These are phyloP conservation scores for Apomyelois bistriatella DNA, from an alignment of 2,888 invertebrate species.

Conservation along the genomic window DNA sequence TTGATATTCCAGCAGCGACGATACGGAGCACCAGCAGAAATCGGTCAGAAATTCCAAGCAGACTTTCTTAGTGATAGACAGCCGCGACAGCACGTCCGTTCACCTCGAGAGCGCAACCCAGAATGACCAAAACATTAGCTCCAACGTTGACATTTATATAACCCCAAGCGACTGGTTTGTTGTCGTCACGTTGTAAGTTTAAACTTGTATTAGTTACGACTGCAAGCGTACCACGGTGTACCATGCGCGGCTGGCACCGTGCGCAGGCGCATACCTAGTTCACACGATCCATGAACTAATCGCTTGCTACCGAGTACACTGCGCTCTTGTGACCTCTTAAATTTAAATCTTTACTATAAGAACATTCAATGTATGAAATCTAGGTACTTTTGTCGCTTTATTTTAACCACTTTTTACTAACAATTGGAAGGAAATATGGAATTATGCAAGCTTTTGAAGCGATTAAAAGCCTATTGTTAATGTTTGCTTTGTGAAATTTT, in stretches of 20 bases:
- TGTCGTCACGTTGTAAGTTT: slow-evolving; percentile 5
- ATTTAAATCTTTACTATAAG: not conserved
- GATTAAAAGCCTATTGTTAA: slow-evolving; percentile 10
- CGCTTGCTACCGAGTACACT: not conserved
- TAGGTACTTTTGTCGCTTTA: not conserved
- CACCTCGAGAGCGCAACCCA: no score
- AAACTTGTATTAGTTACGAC: slow-evolving; percentile 5
- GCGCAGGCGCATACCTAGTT: slow-evolving; percentile 31
- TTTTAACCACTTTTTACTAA: slow-evolving; percentile 20
- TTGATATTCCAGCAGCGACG: no score
- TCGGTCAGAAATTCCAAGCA: no score
- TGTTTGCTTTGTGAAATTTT: slow-evolving; percentile 2
- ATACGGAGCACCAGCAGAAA: no score
- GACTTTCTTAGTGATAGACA: no score
- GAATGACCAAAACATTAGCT: not conserved
- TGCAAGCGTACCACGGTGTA: slow-evolving; percentile 49
- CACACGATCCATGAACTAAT: not conserved
- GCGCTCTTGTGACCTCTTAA: not conserved
- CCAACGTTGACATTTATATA: not conserved
- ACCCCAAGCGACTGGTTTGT: not conserved
- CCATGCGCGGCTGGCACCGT: slow-evolving; percentile 58
- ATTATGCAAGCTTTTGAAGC: slow-evolving; percentile 12
- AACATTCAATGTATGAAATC: not conserved
- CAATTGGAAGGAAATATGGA: slow-evolving; percentile 42
- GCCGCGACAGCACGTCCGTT: no score